phyloP scores from a whole-genome alignment of 92 coral and sea anemone genomes.

The Desmophyllum pertusum region DNA sequence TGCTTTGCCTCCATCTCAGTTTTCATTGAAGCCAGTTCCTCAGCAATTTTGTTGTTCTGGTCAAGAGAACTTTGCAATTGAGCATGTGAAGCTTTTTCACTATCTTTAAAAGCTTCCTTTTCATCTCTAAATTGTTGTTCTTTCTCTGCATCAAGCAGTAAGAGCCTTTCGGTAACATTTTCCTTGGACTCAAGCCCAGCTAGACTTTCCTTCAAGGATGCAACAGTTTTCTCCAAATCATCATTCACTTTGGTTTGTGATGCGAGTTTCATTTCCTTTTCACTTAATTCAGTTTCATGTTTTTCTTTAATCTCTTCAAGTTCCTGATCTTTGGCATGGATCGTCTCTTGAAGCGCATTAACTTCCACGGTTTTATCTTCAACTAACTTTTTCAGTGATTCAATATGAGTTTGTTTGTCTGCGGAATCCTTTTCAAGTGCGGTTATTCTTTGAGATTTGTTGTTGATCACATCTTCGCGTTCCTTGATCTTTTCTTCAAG shows the following conservation, averaged over 20 bases:
- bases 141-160: conserved; percentile 73
- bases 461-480: conserved; percentile 69
- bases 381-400: conserved; percentile 20
- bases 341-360: conserved; percentile 14
- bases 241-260: conserved; percentile 30
- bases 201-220: conserved; percentile 43
- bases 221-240: conserved; percentile 43
- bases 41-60: conserved; percentile 39
- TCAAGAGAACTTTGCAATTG: conserved; percentile 38
- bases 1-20: conserved; percentile 59
- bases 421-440: conserved; percentile 59
- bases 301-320: conserved; percentile 63
- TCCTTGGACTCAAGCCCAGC: conserved; percentile 49
- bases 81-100: conserved; percentile 41
- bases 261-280: conserved; percentile 47
- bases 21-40: conserved; percentile 57
- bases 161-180: conserved; percentile 56
- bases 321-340: conserved; percentile 36
- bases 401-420: conserved; percentile 52
- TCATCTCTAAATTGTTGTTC: conserved; percentile 76
- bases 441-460: conserved; percentile 55
- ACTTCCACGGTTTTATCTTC: conserved; percentile 25
- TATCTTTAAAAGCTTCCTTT: conserved; percentile 51
- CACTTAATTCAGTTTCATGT: conserved; percentile 69
- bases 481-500: conserved; percentile 87